phyloP scores from a whole-genome alignment of 2,113 vertebrate species.

The Daboia siamensis region DNA sequence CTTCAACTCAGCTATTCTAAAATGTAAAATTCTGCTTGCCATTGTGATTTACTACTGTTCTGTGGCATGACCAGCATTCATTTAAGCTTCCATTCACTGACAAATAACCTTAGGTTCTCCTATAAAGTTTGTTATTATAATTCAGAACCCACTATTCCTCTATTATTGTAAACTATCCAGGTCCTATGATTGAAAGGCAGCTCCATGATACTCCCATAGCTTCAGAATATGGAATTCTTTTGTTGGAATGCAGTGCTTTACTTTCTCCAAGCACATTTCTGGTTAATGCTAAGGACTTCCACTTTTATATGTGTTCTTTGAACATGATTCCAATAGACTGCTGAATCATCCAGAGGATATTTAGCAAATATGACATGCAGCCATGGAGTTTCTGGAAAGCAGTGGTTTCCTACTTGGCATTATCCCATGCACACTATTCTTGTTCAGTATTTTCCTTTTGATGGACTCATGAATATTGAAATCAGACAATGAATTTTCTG shows the following conservation, averaged over 20 bases:
- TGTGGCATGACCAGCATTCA: neutral
- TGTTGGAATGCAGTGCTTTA: neutral
- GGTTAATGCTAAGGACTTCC: neutral
- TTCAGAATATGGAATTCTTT: neutral
- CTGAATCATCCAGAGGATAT: neutral
- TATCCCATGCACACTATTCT: neutral
- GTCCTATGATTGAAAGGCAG: neutral
- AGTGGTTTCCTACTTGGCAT: neutral
- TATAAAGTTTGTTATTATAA: neutral
- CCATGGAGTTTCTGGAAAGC: neutral
- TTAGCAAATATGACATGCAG: neutral
- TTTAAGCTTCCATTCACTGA: neutral
- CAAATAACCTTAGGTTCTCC: neutral
- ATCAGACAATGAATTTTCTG: neutral
- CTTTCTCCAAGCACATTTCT: neutral
- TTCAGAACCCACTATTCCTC: neutral
- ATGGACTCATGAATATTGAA: neutral
- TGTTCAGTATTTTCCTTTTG: neutral
- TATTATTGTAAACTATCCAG: neutral
- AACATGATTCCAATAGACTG: neutral
- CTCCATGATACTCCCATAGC: neutral
- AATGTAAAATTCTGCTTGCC: neutral
- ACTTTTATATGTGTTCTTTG: neutral
- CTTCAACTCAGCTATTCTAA: neutral
- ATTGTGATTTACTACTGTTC: neutral